Evolutionary conservation across 2,888 invertebrate species (phyloP), one percentile per base, ranked within the genome.

Genomic region (Dynastes hyllus): DNA sequence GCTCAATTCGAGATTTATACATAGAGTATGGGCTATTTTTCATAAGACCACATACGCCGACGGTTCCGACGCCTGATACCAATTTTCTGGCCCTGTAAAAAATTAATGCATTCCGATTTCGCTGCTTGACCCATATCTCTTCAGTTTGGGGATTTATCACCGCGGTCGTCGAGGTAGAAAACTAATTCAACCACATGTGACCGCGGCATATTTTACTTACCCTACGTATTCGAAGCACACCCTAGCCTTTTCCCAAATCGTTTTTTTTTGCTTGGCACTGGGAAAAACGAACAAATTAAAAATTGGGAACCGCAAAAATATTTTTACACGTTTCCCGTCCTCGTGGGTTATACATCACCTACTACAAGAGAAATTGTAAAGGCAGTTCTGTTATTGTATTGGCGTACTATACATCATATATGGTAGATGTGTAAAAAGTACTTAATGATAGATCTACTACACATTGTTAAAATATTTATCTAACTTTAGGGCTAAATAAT

Each of bases 131-230:
- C 77, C 77, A 69, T 77, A 70, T 76, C 79, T 70, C 76, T 76
- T 55, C 51, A 32, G 53, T 32, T 58, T 40, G 58, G 22, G 45
- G 78, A 85, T 85, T 85, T 85, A 85, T 83, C 77, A 81, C 79
- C 80, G 83, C 80, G 83, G 82, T 81, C 84, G 85, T 82, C 85
- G 84, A 83, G 83, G 84, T 84, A 83, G 85, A 86, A 85, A 83
- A 83, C 81, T 84, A 85, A 86, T 86, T 84, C 83, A 83, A 83
- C 83, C 86, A 84, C 84, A 86, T 85, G 86, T 81, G 85, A 82
- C 85, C 85, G 78, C 83, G 78, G 77, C 76, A 71, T 77, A 75
- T 76, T 79, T 79, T 79, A 77, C 78, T 73, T 69, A 51, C 69
- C 69, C 69, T 40, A 29, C 55, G 37, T 8, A 73, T 58, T 58